Conservation (phyloP, 1,140 invertebrate genomes). For the Prorops nasuta region DNA sequence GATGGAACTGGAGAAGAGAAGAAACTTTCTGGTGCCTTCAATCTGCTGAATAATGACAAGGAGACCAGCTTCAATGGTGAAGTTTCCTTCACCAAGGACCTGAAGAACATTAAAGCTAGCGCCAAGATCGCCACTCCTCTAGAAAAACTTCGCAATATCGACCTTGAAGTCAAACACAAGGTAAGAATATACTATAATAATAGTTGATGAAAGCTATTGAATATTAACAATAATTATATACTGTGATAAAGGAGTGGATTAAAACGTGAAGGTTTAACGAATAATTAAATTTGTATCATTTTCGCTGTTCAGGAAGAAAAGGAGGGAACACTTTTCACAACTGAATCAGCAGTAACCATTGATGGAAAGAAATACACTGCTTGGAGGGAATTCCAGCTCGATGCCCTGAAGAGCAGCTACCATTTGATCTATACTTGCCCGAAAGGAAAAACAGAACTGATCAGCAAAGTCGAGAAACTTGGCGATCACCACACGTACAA, state of each 20-base stretch:
- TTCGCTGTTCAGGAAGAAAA: conserved; percentile 47
- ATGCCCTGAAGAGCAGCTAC: conserved; percentile 41
- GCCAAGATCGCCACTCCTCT: conserved; percentile 42
- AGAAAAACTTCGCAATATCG: conserved; percentile 59
- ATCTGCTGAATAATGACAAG: conserved; percentile 33
- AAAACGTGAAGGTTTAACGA: no score
- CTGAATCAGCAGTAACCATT: conserved; percentile 44
- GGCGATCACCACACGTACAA: conserved; percentile 53
- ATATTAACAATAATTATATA: no score
- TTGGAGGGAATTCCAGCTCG: conserved; percentile 46
- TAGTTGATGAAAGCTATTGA: no score
- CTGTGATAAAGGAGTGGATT: no score
- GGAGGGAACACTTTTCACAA: conserved; percentile 51
- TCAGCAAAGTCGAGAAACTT: conserved; percentile 56
- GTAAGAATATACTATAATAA: no score
- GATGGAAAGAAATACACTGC: conserved; percentile 58
- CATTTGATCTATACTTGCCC: conserved; percentile 52
- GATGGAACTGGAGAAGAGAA: conserved; percentile 47
- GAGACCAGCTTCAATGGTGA: conserved; percentile 23
- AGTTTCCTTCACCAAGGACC: conserved; percentile 21
- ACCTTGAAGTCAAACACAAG: conserved; percentile 58
- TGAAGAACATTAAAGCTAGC: conserved; percentile 19
- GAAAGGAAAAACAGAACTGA: conserved; percentile 55
- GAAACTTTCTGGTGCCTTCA: conserved; percentile 16
- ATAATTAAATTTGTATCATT: no score